Evolutionary conservation across 2,888 invertebrate species (phyloP).

Genomic region (Leptura quadrifasciata): DNA sequence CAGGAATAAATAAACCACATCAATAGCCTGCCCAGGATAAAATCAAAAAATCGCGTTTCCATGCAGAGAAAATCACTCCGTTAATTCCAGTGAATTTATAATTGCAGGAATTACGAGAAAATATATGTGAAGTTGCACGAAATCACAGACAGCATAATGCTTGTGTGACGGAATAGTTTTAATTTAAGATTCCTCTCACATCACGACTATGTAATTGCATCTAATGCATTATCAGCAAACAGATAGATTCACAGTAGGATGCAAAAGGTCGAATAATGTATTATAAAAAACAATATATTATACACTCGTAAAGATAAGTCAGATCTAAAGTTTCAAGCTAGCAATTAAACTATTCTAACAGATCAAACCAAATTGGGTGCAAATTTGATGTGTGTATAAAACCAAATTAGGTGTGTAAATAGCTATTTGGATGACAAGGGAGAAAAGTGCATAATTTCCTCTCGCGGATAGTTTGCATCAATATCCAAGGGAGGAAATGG

Average conservation of each 20-base stretch:
- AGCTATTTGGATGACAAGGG: too few relatives aligned
- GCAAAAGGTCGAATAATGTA: not conserved
- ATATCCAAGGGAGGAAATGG: too few relatives aligned
- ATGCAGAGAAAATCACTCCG: not conserved
- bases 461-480: too few relatives aligned
- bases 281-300: not conserved
- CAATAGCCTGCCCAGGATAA: not conserved
- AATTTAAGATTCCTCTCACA: not conserved
- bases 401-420: too few relatives aligned
- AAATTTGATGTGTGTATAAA: too few relatives aligned
- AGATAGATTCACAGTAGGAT: not conserved
- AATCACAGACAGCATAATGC: too few relatives aligned
- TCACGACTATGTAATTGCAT: not conserved
- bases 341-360: too few relatives aligned
- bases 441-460: too few relatives aligned
- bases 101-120: not conserved
- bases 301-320: not conserved
- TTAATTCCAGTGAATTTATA: not conserved
- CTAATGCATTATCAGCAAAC: not conserved
- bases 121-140: not conserved
- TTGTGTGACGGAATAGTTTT: not conserved
- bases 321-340: not conserved
- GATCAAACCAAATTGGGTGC: too few relatives aligned
- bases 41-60: not conserved
- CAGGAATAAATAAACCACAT: not conserved